Conservation (phyloP, 2,797 vertebrate species). For the Esox masquinongy region DNA sequence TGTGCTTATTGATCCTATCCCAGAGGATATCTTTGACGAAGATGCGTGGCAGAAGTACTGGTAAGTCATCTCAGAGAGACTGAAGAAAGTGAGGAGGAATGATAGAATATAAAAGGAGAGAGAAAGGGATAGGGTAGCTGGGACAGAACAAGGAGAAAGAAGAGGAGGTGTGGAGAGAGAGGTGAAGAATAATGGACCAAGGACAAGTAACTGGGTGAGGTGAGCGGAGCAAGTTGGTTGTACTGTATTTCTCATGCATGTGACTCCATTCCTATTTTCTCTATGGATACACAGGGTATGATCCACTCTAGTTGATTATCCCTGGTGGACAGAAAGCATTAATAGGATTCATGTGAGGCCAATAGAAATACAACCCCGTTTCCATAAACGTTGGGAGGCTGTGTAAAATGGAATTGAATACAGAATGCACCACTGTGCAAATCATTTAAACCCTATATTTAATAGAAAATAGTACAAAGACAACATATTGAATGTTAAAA, state of each 20-base stretch:
- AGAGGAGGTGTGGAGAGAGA: slow-evolving; percentile 39
- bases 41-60: slow-evolving; percentile 77
- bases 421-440: no score
- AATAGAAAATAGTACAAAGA: no score
- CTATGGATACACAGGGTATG: slow-evolving; percentile 10
- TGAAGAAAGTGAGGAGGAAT: slow-evolving; percentile 8
- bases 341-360: slow-evolving; percentile 64
- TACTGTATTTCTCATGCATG: slow-evolving; percentile 22
- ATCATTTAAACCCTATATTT: no score
- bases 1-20: slow-evolving; percentile 82
- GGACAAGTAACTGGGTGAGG: slow-evolving; percentile 26
- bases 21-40: slow-evolving; percentile 78
- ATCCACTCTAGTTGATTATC: slow-evolving; percentile 41
- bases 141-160: slow-evolving; percentile 30
- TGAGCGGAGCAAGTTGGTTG: slow-evolving; percentile 5
- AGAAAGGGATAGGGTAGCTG: slow-evolving; percentile 19
- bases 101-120: slow-evolving; percentile 16
- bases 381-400: no score
- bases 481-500: no score
- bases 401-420: no score
- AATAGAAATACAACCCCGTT: slow-evolving; percentile 30
- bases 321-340: slow-evolving; percentile 56
- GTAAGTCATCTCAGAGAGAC: slow-evolving; percentile 65
- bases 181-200: slow-evolving; percentile 37
- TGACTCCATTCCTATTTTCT: slow-evolving; percentile 29